Evolutionary conservation across 2,888 invertebrate genomes (phyloP).

Genomic region (Scaptomyza parva): DNA sequence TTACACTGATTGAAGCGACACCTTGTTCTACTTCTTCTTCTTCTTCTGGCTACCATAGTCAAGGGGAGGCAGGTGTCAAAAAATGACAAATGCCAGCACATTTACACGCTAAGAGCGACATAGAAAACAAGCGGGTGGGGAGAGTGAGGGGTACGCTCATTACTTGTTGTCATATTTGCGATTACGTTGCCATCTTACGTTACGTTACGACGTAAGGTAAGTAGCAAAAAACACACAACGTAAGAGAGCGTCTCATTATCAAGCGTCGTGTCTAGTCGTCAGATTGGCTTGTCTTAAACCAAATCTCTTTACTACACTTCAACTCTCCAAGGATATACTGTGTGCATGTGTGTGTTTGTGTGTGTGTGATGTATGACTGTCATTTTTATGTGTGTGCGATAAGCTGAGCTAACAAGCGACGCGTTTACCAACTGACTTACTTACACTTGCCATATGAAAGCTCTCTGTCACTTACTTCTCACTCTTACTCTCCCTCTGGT

Average conservation of each 20-base stretch:
- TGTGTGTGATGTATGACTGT: slow-evolving; percentile 70
- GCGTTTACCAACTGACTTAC: slow-evolving; percentile 55
- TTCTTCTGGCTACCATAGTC: neutral
- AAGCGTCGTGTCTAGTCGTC: slow-evolving; percentile 58
- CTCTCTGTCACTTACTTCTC: neutral
- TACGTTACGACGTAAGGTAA: slow-evolving; percentile 51
- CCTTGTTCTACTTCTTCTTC: slow-evolving; percentile 33
- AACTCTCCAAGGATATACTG: slow-evolving; percentile 1
- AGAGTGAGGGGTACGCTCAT: slow-evolving; percentile 40
- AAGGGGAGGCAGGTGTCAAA: slow-evolving; percentile 58
- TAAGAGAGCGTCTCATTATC: slow-evolving; percentile 54
- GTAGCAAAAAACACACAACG: neutral
- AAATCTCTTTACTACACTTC: slow-evolving; percentile 28
- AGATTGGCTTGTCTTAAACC: slow-evolving; percentile 39
- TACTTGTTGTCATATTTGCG: slow-evolving; percentile 67
- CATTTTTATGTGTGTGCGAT: slow-evolving; percentile 69
- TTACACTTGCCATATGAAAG: slow-evolving; percentile 48
- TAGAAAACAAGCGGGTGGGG: too few species aligned
- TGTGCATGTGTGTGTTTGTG: slow-evolving; percentile 7
- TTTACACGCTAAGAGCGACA: slow-evolving; percentile 21
- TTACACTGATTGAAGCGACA: slow-evolving; percentile 56
- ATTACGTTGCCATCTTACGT: slow-evolving; percentile 66
- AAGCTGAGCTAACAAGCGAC: slow-evolving; percentile 71
- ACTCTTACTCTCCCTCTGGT: neutral
- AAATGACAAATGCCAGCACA: slow-evolving; percentile 61